Conservation (phyloP, 1,140 invertebrate genomes). For the Drosophila pseudoobscura region DNA sequence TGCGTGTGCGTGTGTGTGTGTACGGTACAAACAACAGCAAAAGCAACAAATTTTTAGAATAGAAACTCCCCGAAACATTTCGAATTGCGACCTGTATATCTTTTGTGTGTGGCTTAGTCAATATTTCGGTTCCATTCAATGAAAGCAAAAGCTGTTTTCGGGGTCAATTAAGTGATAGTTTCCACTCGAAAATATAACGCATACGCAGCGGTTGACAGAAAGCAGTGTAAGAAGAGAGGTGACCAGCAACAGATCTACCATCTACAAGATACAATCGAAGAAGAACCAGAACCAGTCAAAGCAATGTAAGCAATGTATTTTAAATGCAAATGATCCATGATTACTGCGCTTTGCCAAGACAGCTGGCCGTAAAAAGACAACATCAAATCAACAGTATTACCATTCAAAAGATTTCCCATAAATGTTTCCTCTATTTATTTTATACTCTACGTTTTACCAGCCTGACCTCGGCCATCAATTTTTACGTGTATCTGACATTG, state of each 20-base stretch:
- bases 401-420: too few species aligned
- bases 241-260: conserved; percentile 7
- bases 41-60: conserved; percentile 15
- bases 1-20: conserved; percentile 33
- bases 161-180: conserved; percentile 64
- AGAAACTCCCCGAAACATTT: conserved; percentile 31
- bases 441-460: background rate
- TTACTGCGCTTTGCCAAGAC: too few species aligned
- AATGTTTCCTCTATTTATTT: background rate
- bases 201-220: conserved; percentile 43
- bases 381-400: too few species aligned
- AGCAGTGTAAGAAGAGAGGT: background rate
- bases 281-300: conserved; percentile 35
- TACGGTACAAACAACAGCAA: conserved; percentile 24
- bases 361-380: too few species aligned
- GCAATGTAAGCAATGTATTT: conserved; percentile 32
- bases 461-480: conserved; percentile 35
- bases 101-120: conserved; percentile 31
- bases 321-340: background rate
- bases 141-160: conserved; percentile 34
- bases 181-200: conserved; percentile 41
- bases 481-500: conserved; percentile 30
- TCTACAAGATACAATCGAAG: conserved; percentile 9
- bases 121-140: conserved; percentile 22
- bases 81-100: background rate